Evolutionary conservation across 2,113 vertebrate genomes (phyloP).

Genomic region (Indicator indicator): DNA sequence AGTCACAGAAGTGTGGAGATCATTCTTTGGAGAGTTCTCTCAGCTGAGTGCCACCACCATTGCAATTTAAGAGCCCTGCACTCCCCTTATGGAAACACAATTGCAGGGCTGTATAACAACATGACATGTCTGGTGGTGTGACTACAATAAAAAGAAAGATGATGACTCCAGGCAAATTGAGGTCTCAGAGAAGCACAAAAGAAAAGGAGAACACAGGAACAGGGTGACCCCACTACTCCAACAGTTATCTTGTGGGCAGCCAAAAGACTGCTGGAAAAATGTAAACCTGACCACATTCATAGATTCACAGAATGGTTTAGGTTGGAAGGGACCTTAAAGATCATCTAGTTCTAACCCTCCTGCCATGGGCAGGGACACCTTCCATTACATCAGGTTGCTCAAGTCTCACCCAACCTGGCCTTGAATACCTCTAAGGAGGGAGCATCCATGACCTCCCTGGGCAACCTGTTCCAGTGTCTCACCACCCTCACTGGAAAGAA

Average conservation of each 20-base stretch:
- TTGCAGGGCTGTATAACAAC: background rate
- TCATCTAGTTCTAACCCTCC: too few species aligned
- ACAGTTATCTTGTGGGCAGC: background rate
- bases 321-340: too few species aligned
- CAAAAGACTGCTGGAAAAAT: background rate
- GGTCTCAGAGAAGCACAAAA: background rate
- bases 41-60: background rate
- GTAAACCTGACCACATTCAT: background rate
- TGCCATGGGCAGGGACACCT: too few species aligned
- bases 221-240: background rate
- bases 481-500: too few species aligned
- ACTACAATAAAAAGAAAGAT: background rate
- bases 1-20: background rate
- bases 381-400: too few species aligned
- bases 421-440: too few species aligned
- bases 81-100: background rate
- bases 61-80: background rate
- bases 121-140: background rate
- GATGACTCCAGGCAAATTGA: background rate
- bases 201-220: background rate
- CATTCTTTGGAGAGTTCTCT: background rate
- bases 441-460: too few species aligned
- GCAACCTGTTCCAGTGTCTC: too few species aligned
- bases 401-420: too few species aligned
- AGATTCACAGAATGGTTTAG: too few species aligned